Base-by-base conservation (phyloP, 64 coral and sea anemone genomes). In the Orbicella faveolata region DNA sequence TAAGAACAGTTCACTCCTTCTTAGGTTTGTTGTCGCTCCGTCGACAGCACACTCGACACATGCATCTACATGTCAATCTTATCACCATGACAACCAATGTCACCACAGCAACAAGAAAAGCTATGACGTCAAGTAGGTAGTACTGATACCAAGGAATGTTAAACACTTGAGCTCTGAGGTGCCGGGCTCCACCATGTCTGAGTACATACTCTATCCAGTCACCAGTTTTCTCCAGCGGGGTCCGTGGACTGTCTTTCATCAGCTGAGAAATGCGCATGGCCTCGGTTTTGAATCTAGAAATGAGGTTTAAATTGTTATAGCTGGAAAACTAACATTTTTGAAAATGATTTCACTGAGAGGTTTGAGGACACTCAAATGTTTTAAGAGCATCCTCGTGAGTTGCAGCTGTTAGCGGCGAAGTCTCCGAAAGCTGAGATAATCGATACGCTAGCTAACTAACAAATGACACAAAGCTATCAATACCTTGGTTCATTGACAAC, bases 141-240 rank as follows among this genome's bases (percentile, higher is more conserved):
- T 88, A 88, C 73, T 88, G 86, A 61, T 88, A 76, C 86, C 86
- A 88, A 74, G 86, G 86, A 21, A 88, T 73, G 51, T 88, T 76
- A 55, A 75, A 76, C 39, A 76, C 72, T 88, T 61, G 68, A 59
- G 59, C 72, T 36, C 86, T 74, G 10, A 88, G 86, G 26, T 88
- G 86, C 52, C 72, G 86, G 30, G 75, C 52, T 52, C 75, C 75
- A 61, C 69, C 69, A 61, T 88, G 72, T 75, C 86, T 75, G 15
- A 88, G 87, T 62, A 89, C 87, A 48, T 89, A 89, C 63, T 89
- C 87, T 39, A 89, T 89, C 55, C 74, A 89, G n/a, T 89, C 87
- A 63, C n/a, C 76, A 41, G 76, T 21, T 17, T 82, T 72, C 85
- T 88, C 52, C 21, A 36, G 23, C 21, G 89, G 77, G 33, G 25